Evolutionary conservation across 2,888 invertebrate genomes (phyloP).

Genomic region (Machimus rusticus): DNA sequence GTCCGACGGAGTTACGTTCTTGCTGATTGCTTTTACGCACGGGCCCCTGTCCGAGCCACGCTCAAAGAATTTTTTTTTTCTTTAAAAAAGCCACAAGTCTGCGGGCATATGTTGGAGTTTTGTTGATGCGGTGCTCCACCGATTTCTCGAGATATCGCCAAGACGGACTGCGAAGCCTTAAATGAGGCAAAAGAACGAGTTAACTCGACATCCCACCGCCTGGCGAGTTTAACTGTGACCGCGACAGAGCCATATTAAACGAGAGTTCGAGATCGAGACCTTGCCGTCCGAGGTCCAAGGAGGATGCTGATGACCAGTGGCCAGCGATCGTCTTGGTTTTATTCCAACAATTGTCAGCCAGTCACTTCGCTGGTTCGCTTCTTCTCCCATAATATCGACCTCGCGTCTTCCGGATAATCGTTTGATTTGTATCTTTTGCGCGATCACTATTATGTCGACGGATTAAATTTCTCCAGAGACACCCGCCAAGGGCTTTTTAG

Average conservation of each 20-base stretch:
- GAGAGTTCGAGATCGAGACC: constrained; percentile 10
- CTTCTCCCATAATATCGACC: neutral
- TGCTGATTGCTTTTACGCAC: constrained; percentile 35
- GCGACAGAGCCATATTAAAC: neutral
- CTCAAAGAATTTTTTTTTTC: neutral
- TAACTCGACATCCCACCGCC: neutral
- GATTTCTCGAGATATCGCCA: neutral
- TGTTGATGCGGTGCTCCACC: neutral
- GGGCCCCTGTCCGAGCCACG: neutral
- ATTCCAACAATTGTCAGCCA: neutral
- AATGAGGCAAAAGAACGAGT: constrained; percentile 1
- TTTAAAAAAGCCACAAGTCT: neutral
- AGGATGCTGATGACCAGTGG: constrained; percentile 4
- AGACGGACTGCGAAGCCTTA: constrained; percentile 7
- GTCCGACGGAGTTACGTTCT: constrained; percentile 26
- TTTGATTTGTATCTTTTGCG: constrained; percentile 24
- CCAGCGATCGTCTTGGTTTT: neutral
- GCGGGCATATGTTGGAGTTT: neutral
- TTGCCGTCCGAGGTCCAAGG: neutral
- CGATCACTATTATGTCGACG: constrained; percentile 12
- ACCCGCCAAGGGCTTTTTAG: neutral
- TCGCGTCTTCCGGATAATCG: constrained; percentile 14
- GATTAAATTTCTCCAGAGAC: constrained; percentile 15
- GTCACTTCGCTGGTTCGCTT: neutral
- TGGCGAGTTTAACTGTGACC: constrained; percentile 4